Base-by-base conservation (phyloP, 2,888 invertebrate genomes). In the Mythimna ferrago region DNA sequence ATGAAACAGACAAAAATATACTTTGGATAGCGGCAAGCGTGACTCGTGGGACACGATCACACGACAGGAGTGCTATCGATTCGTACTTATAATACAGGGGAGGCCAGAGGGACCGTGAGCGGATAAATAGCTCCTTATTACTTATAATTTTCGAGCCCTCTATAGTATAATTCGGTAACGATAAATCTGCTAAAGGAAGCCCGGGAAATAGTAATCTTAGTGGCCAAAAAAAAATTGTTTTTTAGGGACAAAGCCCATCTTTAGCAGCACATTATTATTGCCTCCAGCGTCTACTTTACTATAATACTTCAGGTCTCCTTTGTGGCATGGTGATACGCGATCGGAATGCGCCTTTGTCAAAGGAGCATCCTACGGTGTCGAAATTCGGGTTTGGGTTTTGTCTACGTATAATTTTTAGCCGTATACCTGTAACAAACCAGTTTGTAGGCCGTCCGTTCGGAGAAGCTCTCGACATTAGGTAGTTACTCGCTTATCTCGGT, bases 401-500 rank as follows among this genome's bases (percentile, higher is more conserved):
- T 94, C 94, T 94, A 94, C 93, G 92, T 93, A 94, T 94, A 94
- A 95, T 93, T 94, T 94, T 94, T 93, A 91, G 91, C 91, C 91
- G 93, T 86, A 90, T 95, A 95, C 96, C 95, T 96, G 95, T 89
- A 91, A 88, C 88, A 92, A 92, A 96, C 96, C 94, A 91, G 96
- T 96, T 96, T 92, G 76, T 88, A 89, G 86, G 76, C 83, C 85
- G 89, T 83, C 89, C 85, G 87, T 94, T 93, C 93, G 91, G 91
- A 93, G 93, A 93, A 94, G 89, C 88, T 84, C 88, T 89, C 81
- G 79, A 80, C 77, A 64, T 85, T 53, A 19, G 51, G 88, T 88
- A 89, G 89, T 87, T 89, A 86, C 89, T 86, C 89, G 90, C 92
- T 94, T 92, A 92, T 93, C 90, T 91, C 87, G 81, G 75, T 72